Conservation (phyloP, 1,140 invertebrate species). For the Drosophila orena region DNA sequence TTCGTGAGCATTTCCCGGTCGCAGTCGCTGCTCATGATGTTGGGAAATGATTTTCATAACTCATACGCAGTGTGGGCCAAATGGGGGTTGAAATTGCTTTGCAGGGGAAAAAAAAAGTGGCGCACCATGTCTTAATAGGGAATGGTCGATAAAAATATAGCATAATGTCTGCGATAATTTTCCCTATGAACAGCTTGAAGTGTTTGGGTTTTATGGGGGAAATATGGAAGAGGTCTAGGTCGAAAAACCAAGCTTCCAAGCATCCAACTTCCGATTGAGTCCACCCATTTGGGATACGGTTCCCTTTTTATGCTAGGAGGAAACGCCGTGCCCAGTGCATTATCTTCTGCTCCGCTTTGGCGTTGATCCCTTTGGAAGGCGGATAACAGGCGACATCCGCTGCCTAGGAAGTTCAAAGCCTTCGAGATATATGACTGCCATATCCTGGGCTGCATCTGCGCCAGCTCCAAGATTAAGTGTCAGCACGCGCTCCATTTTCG, state of each 20-base stretch:
- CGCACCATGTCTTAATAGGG: background rate
- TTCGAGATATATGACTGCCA: constrained; percentile 65
- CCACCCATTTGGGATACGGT: constrained; percentile 20
- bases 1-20: constrained; percentile 59
- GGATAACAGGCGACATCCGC: constrained; percentile 48
- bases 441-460: constrained; percentile 75
- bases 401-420: constrained; percentile 47
- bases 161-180: background rate
- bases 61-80: constrained; percentile 49
- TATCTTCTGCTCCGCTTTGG: constrained; percentile 1
- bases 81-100: constrained; percentile 18
- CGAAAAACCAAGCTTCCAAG: too few relatives aligned
- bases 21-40: constrained; percentile 52
- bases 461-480: constrained; percentile 77
- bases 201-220: background rate
- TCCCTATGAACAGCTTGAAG: background rate
- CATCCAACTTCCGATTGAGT: constrained; percentile 1
- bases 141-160: background rate
- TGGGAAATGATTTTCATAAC: constrained; percentile 74
- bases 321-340: constrained; percentile 17
- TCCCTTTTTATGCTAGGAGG: constrained; percentile 8
- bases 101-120: background rate
- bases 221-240: background rate
- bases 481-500: constrained; percentile 54
- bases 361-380: constrained; percentile 3